A percentile compares a stretch with the other conserved stretches of the same genome.
Conservation (phyloP, 2,888 invertebrate species). For the Drosophila monieri region DNA sequence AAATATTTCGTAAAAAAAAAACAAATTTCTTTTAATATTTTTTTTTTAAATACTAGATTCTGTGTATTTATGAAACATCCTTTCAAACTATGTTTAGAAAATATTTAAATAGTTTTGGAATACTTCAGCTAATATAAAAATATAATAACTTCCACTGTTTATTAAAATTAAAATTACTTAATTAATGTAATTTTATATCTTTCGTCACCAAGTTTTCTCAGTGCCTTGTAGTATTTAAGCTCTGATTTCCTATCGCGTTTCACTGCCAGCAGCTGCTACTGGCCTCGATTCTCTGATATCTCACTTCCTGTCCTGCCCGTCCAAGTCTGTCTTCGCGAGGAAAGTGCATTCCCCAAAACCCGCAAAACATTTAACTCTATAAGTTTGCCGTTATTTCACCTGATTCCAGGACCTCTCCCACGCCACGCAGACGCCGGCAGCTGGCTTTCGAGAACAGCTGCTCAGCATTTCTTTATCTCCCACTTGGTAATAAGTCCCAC, state of each 20-base stretch:
- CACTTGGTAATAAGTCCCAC: background rate
- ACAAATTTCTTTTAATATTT: too few species aligned
- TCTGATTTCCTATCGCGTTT: background rate
- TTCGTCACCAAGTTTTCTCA: background rate
- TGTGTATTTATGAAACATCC: too few species aligned
- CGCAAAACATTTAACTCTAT: background rate
- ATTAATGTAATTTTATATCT: too few species aligned
- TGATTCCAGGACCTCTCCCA: constrained; percentile 23
- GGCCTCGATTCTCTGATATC: constrained; percentile 3
- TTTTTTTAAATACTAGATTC: too few species aligned
- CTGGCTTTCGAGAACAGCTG: constrained; percentile 6
- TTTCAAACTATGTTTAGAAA: too few species aligned
- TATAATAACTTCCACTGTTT: too few species aligned
- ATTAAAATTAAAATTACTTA: too few species aligned
- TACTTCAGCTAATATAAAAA: too few species aligned
- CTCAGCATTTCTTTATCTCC: constrained; percentile 8
- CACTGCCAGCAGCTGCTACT: constrained; percentile 12
- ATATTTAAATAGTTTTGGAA: too few species aligned
- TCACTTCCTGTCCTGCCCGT: constrained; percentile 22
- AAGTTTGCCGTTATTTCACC: constrained; percentile 33
- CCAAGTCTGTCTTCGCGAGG: background rate
- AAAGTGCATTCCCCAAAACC: background rate
- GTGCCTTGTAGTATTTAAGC: background rate
- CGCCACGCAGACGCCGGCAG: constrained; percentile 5
- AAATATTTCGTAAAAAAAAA: too few species aligned